Evolutionary conservation across 92 coral and sea anemone species (phyloP).

Genomic region (Virgularia gustaviana): DNA sequence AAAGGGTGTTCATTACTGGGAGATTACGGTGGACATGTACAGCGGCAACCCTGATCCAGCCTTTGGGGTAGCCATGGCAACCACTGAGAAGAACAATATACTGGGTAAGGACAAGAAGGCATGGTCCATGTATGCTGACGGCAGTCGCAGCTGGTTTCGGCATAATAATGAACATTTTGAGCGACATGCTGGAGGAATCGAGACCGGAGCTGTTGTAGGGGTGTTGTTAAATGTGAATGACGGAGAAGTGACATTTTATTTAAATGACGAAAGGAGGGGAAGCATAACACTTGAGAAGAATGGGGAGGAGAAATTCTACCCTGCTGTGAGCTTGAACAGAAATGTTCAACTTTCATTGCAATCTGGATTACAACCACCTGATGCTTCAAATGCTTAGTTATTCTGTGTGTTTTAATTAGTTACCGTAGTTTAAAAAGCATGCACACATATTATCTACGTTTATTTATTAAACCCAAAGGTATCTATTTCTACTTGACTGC

Average conservation of each 20-base stretch:
- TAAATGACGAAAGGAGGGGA: slow-evolving; percentile 90
- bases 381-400: slow-evolving; percentile 38
- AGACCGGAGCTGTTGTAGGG: slow-evolving; percentile 86
- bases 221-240: slow-evolving; percentile 65
- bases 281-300: slow-evolving; percentile 70
- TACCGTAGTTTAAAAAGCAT: too few relatives aligned
- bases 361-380: slow-evolving; percentile 89
- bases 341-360: slow-evolving; percentile 86
- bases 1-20: slow-evolving; percentile 94
- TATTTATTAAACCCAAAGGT: too few relatives aligned
- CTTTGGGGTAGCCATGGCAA: slow-evolving; percentile 84
- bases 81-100: slow-evolving; percentile 87
- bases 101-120: slow-evolving; percentile 90
- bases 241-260: slow-evolving; percentile 76
- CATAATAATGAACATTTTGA: slow-evolving; percentile 94
- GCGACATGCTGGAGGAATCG: slow-evolving; percentile 92
- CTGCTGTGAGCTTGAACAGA: slow-evolving; percentile 92
- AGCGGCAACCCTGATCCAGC: slow-evolving; percentile 99
- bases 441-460: too few relatives aligned
- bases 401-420: too few relatives aligned
- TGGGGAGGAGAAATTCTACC: slow-evolving; percentile 67
- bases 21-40: slow-evolving; percentile 87
- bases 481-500: too few relatives aligned
- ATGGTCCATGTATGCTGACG: slow-evolving; percentile 97
- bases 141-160: slow-evolving; percentile 98